Evolutionary conservation across 2,113 vertebrate genomes (phyloP), one percentile per base, ranked within the genome.

Genomic region (Vidua macroura): DNA sequence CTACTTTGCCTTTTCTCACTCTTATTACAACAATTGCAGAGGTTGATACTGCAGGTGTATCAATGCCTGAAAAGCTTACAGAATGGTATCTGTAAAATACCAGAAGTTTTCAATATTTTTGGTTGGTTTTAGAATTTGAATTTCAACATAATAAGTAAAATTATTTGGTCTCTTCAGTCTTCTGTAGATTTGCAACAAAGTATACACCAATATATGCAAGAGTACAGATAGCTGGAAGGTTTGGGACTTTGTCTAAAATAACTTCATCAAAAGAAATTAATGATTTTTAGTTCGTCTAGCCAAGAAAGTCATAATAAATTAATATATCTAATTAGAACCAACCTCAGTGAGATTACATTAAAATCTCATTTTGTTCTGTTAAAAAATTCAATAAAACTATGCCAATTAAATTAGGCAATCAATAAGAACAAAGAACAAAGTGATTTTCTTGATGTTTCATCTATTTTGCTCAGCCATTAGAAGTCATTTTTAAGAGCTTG

Each of bases 351-450:
- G 92, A 97, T 97, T 91, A 96, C 95, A 98, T 98, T 98, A 98
- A 98, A 98, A 97, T 94, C 95, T 96, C 96, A 97, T 97, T 98
- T 98, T 84, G 89, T 96, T 95, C 97, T 96, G 97, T 97, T 97
- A 97, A 97, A 97, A 93, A 98, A 96, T 94, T 97, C 97, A 97
- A 90, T 97, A 97, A 97, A 97, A 97, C 53, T 55, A 66, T 85
- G 90, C 80, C 95, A 97, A 96, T 97, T 98, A 97, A 97, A 96
- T 96, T 91, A 97, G 62, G 93, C 90, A 93, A 92, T 96, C 43
- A 15, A 88, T 90, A 94, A 97, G 96, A 97, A 97, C 67, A 93
- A 96, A 95, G 83, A 96, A 60, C 39, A 69, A 86, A 78, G 74
- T 41, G 76, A 95, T 86, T 93, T 96, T 92, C 93, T 91, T 96